These are phyloP conservation scores for Eulemur rufifrons DNA, from an alignment of 2,113 vertebrate genomes.

Conservation along the genomic window DNA sequence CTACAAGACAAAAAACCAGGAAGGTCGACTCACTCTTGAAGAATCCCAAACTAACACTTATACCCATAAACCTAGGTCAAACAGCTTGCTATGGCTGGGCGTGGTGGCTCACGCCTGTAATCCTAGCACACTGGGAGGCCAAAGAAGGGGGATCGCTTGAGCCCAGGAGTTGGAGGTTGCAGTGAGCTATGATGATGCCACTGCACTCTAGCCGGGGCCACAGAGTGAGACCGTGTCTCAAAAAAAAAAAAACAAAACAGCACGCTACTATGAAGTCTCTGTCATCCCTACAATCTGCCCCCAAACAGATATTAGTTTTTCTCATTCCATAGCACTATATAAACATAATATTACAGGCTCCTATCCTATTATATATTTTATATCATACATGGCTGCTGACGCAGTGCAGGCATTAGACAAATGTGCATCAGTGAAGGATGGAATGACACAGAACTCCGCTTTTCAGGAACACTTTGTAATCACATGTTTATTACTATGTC, in stretches of 20 bases:
- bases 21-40: neutral
- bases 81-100: no score
- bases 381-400: neutral
- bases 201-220: no score
- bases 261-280: neutral
- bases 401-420: neutral
- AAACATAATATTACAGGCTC: fast-evolving
- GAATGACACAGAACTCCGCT: neutral
- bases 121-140: no score
- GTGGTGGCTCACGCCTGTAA: no score
- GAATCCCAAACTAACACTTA: neutral
- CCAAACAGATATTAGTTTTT: neutral
- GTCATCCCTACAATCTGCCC: neutral
- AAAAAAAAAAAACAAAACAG: no score
- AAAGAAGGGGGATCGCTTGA: no score
- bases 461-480: neutral
- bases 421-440: fast-evolving
- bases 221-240: no score
- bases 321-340: fast-evolving
- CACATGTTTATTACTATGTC: fast-evolving
- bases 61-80: no score
- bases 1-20: neutral
- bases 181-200: no score
- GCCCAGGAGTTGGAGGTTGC: no score
- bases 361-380: neutral